These are phyloP conservation scores for Stenodema calcarata DNA, from an alignment of 2,888 invertebrate genomes.

Conservation along the genomic window DNA sequence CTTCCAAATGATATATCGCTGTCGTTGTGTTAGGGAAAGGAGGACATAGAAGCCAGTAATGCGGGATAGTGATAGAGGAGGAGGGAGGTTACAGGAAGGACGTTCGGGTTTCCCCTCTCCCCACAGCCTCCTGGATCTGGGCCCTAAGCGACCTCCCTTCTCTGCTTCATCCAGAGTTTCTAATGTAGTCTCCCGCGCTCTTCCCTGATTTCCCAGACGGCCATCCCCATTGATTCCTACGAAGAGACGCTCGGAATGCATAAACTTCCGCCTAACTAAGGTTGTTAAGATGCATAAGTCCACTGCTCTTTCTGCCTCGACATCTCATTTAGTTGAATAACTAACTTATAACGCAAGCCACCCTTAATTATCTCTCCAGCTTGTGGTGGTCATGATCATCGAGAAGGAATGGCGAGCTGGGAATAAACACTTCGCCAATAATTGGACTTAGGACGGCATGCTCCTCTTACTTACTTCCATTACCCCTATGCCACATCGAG, in stretches of 20 bases:
- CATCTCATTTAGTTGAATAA: slow-evolving; percentile 46
- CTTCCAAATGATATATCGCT: slow-evolving; percentile 40
- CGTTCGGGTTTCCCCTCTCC: not conserved
- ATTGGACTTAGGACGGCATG: not conserved
- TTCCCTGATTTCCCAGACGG: slow-evolving; percentile 49
- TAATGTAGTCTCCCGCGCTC: slow-evolving; percentile 36
- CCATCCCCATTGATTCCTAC: slow-evolving; percentile 48
- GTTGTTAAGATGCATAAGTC: slow-evolving; percentile 48
- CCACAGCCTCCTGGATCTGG: not conserved
- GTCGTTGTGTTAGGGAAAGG: slow-evolving; percentile 31
- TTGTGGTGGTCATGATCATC: not conserved
- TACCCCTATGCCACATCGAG: not conserved
- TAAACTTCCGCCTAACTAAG: slow-evolving; percentile 47
- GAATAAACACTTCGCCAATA: not conserved
- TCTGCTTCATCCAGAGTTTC: not conserved
- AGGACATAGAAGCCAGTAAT: slow-evolving; percentile 25
- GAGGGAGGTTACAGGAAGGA: not conserved
- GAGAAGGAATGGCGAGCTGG: not conserved
- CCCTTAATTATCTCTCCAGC: slow-evolving; percentile 2
- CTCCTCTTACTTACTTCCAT: not conserved
- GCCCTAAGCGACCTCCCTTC: slow-evolving; percentile 1
- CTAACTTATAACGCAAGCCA: slow-evolving; percentile 44
- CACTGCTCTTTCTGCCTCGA: slow-evolving; percentile 5
- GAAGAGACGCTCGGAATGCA: slow-evolving; percentile 41
- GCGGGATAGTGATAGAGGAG: not conserved